These are phyloP conservation scores for Trichonephila clavipes DNA, from an alignment of 1,140 invertebrate species.

Conservation along the genomic window DNA sequence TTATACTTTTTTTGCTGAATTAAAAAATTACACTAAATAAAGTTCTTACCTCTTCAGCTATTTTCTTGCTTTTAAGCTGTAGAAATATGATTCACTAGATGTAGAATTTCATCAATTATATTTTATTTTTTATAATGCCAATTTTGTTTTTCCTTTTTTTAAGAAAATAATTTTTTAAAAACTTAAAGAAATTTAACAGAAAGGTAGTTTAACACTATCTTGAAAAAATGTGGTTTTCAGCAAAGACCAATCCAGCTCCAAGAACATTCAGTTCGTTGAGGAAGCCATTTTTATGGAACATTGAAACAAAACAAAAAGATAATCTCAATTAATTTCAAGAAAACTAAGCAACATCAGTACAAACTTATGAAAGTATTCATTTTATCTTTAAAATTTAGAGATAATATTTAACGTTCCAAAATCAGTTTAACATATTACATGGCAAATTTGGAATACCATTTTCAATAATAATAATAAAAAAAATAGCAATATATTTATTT, in stretches of 20 bases:
- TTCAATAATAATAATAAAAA: no score
- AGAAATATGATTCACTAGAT: not conserved
- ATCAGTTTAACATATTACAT: no score
- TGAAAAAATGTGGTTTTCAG: not conserved
- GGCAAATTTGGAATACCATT: no score
- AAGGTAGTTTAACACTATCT: not conserved
- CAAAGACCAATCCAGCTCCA: not conserved
- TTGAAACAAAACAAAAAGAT: not conserved
- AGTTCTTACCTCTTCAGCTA: not conserved
- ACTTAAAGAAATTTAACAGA: not conserved
- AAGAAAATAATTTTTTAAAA: not conserved
- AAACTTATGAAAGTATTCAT: no score
- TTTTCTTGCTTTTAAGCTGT: not conserved
- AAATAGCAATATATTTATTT: no score
- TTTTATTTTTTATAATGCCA: not conserved
- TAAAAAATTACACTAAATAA: no score
- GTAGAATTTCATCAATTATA: slow-evolving; percentile 2
- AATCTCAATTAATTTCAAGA: not conserved
- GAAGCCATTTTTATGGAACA: slow-evolving; percentile 33
- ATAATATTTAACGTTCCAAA: no score
- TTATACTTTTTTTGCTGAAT: no score
- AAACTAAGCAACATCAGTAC: not conserved
- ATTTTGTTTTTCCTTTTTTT: not conserved
- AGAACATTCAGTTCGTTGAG: slow-evolving; percentile 9
- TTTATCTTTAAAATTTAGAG: no score